Conservation (phyloP, 2,113 vertebrate genomes). For the Panthera uncia region DNA sequence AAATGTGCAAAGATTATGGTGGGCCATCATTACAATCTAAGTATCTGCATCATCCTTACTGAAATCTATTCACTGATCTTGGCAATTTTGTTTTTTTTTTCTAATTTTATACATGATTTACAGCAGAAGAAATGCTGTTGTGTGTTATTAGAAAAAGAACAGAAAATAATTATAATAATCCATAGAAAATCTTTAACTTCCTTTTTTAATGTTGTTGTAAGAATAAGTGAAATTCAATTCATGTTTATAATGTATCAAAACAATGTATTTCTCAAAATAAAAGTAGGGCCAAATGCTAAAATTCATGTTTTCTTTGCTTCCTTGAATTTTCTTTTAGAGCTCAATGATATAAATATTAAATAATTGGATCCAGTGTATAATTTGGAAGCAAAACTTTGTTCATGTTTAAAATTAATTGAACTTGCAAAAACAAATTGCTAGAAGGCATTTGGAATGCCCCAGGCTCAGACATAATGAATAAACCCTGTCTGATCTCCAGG, state of each 20-base stretch:
- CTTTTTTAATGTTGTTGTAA: neutral
- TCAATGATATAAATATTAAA: constrained; percentile 44
- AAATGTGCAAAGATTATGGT: neutral
- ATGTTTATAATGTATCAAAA: constrained; percentile 34
- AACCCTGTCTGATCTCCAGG: neutral
- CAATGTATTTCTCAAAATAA: constrained; percentile 9
- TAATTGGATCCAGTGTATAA: constrained; percentile 6
- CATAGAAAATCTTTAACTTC: neutral
- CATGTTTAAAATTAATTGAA: constrained; percentile 59
- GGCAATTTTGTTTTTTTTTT: neutral
- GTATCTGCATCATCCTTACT: neutral
- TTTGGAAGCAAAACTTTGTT: constrained; percentile 63
- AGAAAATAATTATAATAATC: constrained; percentile 27
- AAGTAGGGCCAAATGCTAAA: neutral
- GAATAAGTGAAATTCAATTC: neutral
- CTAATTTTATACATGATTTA: neutral
- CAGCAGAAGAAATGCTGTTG: neutral
- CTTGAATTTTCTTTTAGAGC: constrained; percentile 19
- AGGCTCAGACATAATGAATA: constrained; percentile 47
- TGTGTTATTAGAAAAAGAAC: neutral
- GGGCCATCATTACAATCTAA: neutral
- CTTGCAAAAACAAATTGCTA: constrained; percentile 17
- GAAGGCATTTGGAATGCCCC: constrained; percentile 40
- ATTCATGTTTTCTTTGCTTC: neutral
- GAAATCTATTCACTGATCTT: neutral